These are phyloP conservation scores for Ophion slaviceki DNA, from an alignment of 2,888 invertebrate species.

Conservation along the genomic window DNA sequence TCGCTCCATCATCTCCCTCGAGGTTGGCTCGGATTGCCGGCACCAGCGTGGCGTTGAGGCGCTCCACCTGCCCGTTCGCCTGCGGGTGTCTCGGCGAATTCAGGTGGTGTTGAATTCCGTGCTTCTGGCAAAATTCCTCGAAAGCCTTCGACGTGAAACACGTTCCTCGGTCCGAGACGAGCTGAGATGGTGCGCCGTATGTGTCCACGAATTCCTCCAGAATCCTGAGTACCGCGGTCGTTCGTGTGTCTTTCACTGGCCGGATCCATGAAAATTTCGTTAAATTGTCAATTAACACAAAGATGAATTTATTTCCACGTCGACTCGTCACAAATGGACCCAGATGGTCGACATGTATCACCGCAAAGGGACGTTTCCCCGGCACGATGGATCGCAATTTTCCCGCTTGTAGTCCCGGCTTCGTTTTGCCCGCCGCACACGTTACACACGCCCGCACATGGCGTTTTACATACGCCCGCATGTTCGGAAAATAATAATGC, in stretches of 20 bases:
- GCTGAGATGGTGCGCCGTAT: neutral
- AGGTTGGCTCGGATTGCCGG: slow-evolving; percentile 49
- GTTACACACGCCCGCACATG: slow-evolving; percentile 57
- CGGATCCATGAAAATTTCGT: neutral
- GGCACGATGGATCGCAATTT: slow-evolving; percentile 65
- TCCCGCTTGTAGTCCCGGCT: slow-evolving; percentile 60
- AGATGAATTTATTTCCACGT: slow-evolving; percentile 33
- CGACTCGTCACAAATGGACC: slow-evolving; percentile 62
- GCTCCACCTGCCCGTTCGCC: slow-evolving; percentile 63
- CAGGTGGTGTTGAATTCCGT: neutral
- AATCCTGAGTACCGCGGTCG: neutral
- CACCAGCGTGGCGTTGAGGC: slow-evolving; percentile 57
- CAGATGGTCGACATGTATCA: slow-evolving; percentile 63
- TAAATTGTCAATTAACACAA: neutral
- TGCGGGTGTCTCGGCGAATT: slow-evolving; percentile 55
- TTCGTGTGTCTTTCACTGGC: neutral
- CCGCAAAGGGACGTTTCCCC: slow-evolving; percentile 62
- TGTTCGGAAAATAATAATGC: slow-evolving; percentile 34
- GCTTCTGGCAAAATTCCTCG: neutral
- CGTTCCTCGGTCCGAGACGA: neutral
- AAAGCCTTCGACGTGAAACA: neutral
- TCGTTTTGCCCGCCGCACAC: slow-evolving; percentile 49
- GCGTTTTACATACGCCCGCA: slow-evolving; percentile 10
- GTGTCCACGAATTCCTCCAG: neutral
- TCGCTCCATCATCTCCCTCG: slow-evolving; percentile 16